Conservation (phyloP, 37 sponge, comb jelly and placozoan species). For the Oopsacas minuta region DNA sequence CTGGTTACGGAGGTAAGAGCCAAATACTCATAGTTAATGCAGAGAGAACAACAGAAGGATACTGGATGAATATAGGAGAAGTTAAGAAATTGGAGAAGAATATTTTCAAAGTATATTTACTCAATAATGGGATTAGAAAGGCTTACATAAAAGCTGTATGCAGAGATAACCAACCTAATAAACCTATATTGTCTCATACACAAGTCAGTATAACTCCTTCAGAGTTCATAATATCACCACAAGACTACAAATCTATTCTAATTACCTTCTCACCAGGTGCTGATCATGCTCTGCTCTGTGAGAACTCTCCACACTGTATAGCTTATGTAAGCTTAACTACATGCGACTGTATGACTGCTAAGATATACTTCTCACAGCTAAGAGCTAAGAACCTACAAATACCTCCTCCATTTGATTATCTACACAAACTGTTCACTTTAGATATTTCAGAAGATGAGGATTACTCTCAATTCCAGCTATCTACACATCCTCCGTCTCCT, state of each 20-base stretch:
- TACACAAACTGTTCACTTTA: not conserved
- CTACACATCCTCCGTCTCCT: not conserved
- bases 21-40: not conserved
- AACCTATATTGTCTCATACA: not conserved
- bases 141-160: not conserved
- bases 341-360: not conserved
- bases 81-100: not conserved
- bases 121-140: not conserved
- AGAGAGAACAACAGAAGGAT: not conserved
- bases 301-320: not conserved
- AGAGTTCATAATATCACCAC: not conserved
- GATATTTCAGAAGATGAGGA: not conserved
- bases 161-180: not conserved
- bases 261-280: not conserved
- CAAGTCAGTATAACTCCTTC: not conserved
- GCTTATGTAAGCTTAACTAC: not conserved
- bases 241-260: constrained; percentile 9
- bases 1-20: not conserved
- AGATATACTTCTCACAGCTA: constrained; percentile 8
- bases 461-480: not conserved
- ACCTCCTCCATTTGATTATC: not conserved
- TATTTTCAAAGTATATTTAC: not conserved
- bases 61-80: not conserved
- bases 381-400: not conserved
- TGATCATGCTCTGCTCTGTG: not conserved